These are phyloP conservation scores for Drosophila acutilabella DNA, from an alignment of 2,888 invertebrate genomes.

Conservation along the genomic window DNA sequence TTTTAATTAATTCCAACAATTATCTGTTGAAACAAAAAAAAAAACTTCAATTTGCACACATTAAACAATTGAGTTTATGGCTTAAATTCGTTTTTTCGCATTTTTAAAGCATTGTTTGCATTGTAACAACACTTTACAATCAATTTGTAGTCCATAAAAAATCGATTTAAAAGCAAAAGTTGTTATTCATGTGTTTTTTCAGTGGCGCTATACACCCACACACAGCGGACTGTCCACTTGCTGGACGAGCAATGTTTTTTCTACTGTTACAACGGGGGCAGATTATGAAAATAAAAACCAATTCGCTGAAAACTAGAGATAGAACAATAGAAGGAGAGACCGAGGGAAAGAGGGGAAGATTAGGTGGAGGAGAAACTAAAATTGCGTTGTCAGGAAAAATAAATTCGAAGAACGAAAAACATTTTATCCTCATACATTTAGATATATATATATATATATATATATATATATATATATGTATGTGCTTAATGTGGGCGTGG, in stretches of 20 bases:
- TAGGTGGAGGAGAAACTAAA: constrained; percentile 51
- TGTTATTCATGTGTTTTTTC: constrained; percentile 2
- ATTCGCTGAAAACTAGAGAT: constrained; percentile 5
- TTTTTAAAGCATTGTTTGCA: constrained; percentile 4
- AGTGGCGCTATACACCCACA: not conserved
- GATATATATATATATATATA: not conserved
- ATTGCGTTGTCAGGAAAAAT: constrained; percentile 75
- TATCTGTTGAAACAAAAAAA: not conserved
- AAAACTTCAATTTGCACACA: not conserved
- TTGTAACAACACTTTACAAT: not conserved
- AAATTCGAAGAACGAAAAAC: constrained; percentile 55
- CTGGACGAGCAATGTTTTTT: not conserved
- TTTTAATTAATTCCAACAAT: not conserved
- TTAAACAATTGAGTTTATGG: not conserved
- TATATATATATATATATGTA: not conserved
- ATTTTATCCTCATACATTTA: constrained; percentile 29
- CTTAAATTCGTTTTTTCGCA: not conserved
- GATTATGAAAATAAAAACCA: constrained; percentile 13
- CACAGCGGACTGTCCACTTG: constrained; percentile 18
- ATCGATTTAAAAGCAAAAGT: constrained; percentile 28
- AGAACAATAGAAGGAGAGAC: not conserved
- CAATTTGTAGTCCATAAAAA: constrained; percentile 25
- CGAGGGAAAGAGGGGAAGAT: constrained; percentile 6
- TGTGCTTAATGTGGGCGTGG: constrained; percentile 45
- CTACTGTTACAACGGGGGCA: constrained; percentile 12